Evolutionary conservation across 1,140 invertebrate species (phyloP), one percentile per base, ranked within the genome.

Genomic region (Cydia amplana): DNA sequence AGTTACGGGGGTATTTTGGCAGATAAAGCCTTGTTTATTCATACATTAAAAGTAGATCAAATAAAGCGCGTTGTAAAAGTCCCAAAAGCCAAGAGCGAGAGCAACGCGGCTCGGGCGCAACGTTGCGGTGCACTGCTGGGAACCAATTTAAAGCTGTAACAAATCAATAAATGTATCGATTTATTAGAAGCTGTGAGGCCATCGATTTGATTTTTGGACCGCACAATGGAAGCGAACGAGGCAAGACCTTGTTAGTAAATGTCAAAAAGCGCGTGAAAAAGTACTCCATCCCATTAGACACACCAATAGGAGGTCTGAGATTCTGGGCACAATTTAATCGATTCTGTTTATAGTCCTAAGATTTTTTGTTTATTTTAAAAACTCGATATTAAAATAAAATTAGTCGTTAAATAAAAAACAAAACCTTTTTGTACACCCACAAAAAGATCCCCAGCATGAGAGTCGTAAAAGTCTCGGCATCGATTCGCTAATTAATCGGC

Each of bases 141-240:
- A 92, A 92, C 89, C 90, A 90, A 92, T 91, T 92, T 91, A 87
- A 86, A 85, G 80, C 87, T 92, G 91, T 92, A 91, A 92, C 91
- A 92, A 92, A 92, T 92, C 88, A 91, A 91, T 92, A 91, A 91
- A 91, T 90, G 87, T 91, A 89, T 91, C 89, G 88, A 85, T 91
- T 91, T 92, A 91, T 91, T 92, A 86, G 88, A 87, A 91, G 88
- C 89, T 89, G 85, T 89, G 89, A 85, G 85, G 86, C 83, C 84
- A 89, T 88, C 88, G 86, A 90, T 91, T 91, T 91, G 89, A 91
- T 92, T 91, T 92, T 88, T 83, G 83, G 76, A 80, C 78, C 79
- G 79, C 82, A 88, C 86, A 88, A 87, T 85, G 82, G 84, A 79
- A 80, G 78, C 78, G 79, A 82, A 85, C 83, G 83, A 83, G 78